Conservation (phyloP, 2,797 vertebrate species). For the Pachyuromys duprasi region DNA sequence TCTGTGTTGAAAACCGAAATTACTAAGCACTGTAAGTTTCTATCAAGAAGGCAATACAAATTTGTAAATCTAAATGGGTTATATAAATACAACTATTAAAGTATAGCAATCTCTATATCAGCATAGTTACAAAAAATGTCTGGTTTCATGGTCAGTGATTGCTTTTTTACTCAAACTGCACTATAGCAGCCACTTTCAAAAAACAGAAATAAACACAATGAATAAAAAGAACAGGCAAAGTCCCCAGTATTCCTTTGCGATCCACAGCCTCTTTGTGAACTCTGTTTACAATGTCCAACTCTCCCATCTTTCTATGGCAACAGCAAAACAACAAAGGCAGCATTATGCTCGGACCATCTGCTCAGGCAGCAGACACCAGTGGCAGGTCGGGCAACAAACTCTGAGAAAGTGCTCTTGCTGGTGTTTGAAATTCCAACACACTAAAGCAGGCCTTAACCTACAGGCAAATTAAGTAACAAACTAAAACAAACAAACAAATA, state of each 20-base stretch:
- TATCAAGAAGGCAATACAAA: constrained; percentile 6
- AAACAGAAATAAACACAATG: constrained; percentile 37
- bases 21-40: neutral
- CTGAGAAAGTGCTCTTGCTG: neutral
- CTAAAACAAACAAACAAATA: neutral
- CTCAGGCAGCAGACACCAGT: neutral
- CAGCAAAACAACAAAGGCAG: neutral
- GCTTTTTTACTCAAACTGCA: constrained; percentile 52
- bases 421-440: constrained; percentile 33
- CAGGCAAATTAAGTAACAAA: neutral
- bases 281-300: neutral
- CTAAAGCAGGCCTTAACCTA: neutral
- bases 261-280: neutral
- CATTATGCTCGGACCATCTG: neutral
- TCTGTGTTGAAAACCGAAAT: neutral
- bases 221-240: neutral
- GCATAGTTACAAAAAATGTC: constrained; percentile 35
- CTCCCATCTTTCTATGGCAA: neutral
- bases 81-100: neutral
- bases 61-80: constrained; percentile 43
- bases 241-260: neutral
- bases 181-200: neutral
- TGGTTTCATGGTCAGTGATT: constrained; percentile 47
- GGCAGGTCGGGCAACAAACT: neutral
- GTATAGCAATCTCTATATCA: neutral